Percentiles rank a stretch among this genome's conserved stretches.
phyloP scores from a whole-genome alignment of 2,797 vertebrate genomes.

The Parauchenoglanis ngamensis region DNA sequence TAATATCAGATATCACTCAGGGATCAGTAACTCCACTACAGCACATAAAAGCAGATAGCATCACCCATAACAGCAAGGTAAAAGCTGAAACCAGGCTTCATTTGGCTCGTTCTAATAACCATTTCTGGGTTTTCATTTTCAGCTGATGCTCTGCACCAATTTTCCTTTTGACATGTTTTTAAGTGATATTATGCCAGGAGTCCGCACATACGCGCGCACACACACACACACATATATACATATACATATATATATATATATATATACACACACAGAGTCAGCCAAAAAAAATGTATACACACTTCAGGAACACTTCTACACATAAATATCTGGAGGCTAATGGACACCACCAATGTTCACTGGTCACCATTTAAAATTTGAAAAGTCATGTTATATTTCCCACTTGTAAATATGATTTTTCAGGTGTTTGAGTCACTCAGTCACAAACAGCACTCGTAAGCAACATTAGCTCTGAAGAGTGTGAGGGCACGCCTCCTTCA shows the following conservation, averaged over 20 bases:
- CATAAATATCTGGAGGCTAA: no score
- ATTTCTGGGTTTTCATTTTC: not conserved
- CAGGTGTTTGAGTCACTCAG: no score
- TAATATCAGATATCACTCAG: constrained; percentile 23
- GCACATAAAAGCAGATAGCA: constrained; percentile 32
- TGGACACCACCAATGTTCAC: no score
- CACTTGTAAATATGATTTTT: no score
- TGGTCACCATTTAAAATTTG: no score
- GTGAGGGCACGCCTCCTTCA: no score
- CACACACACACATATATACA: not conserved
- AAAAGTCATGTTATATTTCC: no score
- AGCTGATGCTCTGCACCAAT: not conserved
- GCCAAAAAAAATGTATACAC: no score
- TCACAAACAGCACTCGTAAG: no score
- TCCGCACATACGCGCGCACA: not conserved
- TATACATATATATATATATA: not conserved
- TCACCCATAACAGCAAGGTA: constrained; percentile 21
- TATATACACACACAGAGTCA: no score
- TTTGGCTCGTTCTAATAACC: constrained; percentile 6
- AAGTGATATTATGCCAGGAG: not conserved
- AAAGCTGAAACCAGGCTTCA: constrained; percentile 13
- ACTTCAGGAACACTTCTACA: no score
- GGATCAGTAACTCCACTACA: not conserved
- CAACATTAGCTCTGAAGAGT: no score
- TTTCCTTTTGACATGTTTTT: not conserved